Conservation (phyloP, 2,797 vertebrate species). For the Chiroxiphia lanceolata region DNA sequence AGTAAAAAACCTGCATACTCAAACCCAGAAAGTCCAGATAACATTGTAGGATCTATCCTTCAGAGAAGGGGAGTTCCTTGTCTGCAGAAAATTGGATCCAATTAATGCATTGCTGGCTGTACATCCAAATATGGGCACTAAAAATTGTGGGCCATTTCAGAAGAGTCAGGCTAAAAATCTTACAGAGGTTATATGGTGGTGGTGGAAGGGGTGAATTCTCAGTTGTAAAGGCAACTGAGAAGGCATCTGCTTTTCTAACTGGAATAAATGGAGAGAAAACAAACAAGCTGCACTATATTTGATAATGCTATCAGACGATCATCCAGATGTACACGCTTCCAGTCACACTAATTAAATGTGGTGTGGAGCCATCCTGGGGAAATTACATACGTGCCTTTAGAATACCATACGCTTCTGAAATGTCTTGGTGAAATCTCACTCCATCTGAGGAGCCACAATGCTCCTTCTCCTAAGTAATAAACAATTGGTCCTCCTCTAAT, state of each 20-base stretch:
- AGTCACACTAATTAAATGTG: conserved; percentile 46
- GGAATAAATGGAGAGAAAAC: neutral
- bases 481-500: neutral
- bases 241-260: neutral
- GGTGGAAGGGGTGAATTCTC: neutral
- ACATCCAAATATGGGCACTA: neutral
- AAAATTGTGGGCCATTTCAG: neutral
- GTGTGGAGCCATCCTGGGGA: conserved; percentile 36
- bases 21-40: neutral
- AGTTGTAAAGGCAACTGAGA: neutral
- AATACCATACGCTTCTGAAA: neutral
- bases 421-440: neutral
- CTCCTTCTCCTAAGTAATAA: neutral
- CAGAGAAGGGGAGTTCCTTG: neutral
- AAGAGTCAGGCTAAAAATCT: neutral
- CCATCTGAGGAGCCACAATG: neutral
- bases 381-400: neutral
- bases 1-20: neutral
- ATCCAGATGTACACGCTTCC: neutral
- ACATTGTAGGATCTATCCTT: neutral
- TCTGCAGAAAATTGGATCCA: neutral
- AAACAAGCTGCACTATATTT: conserved; percentile 6
- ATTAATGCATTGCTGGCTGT: neutral
- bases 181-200: neutral
- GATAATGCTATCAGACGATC: conserved; percentile 36